phyloP scores from a whole-genome alignment of 2,113 vertebrate genomes.

The Plecotus auritus region DNA sequence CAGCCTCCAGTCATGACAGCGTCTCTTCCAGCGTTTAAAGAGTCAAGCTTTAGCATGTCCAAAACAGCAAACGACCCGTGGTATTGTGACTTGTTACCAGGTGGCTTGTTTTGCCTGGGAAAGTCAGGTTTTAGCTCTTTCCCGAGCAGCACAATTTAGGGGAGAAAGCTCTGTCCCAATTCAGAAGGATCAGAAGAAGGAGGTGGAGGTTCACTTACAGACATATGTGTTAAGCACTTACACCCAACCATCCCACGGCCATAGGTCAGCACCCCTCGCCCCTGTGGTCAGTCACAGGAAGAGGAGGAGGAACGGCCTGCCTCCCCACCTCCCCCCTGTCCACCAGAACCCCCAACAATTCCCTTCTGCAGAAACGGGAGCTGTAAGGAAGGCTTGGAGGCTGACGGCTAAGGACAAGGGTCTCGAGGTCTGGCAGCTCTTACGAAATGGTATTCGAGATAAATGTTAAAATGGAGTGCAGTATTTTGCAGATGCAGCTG shows the following conservation, averaged over 20 bases:
- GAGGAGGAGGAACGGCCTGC: not conserved
- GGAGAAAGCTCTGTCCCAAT: not conserved
- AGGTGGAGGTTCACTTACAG: not conserved
- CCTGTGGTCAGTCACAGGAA: too few relatives aligned
- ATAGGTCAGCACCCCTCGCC: not conserved
- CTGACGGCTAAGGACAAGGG: not conserved
- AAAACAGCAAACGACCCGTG: not conserved
- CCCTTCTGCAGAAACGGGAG: not conserved
- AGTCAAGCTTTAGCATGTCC: not conserved
- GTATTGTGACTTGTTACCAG: not conserved
- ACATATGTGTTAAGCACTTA: not conserved
- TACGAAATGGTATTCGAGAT: not conserved
- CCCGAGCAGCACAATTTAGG: not conserved
- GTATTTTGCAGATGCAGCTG: not conserved
- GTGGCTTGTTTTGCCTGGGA: not conserved
- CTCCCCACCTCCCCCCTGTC: not conserved
- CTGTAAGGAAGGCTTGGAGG: not conserved
- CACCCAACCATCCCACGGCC: accelerated
- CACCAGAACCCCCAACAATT: not conserved
- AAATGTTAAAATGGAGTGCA: not conserved
- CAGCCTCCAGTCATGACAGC: not conserved
- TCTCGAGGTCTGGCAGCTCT: not conserved
- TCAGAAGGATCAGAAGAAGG: not conserved
- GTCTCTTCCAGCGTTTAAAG: not conserved
- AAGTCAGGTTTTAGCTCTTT: not conserved